A percentile compares a stretch with the other conserved stretches of the same genome.
These are phyloP conservation scores for Halcyon badia DNA, from an alignment of 2,797 vertebrate genomes.

Conservation along the genomic window DNA sequence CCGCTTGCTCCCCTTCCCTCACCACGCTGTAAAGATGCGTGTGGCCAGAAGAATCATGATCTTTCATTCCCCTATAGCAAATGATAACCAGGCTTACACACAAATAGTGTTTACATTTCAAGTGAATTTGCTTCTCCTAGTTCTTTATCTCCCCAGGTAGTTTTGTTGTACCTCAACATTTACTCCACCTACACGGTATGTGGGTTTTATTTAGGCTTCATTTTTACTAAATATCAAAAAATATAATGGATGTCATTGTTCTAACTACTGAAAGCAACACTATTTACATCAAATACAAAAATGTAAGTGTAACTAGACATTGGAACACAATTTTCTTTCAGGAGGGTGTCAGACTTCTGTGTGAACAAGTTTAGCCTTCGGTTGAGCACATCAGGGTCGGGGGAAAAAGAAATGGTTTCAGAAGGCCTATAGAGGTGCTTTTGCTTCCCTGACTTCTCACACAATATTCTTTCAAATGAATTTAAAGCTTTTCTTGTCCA, in stretches of 20 bases:
- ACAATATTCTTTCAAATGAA: slow-evolving; percentile 80
- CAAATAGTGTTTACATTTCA: background rate
- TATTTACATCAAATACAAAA: background rate
- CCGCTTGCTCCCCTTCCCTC: background rate
- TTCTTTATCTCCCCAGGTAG: background rate
- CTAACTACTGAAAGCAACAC: background rate
- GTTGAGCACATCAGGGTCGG: background rate
- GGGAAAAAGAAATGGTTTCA: slow-evolving; percentile 31
- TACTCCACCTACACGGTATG: background rate
- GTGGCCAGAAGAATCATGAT: background rate
- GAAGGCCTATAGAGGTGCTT: slow-evolving; percentile 65
- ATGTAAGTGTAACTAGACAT: background rate
- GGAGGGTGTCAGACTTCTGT: background rate
- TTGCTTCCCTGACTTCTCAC: slow-evolving; percentile 80
- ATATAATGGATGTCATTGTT: background rate
- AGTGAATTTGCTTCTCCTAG: background rate
- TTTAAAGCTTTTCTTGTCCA: slow-evolving; percentile 82
- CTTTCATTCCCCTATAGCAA: background rate
- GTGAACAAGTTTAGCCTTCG: background rate
- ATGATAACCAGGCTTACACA: background rate
- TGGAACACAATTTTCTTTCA: background rate
- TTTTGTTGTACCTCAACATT: background rate
- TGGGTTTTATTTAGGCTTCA: background rate
- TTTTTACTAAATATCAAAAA: background rate
- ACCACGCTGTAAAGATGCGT: fast-evolving